Evolutionary conservation across 2,113 vertebrate species (phyloP), one percentile per base, ranked within the genome.

Genomic region (Ophthalmolycus amberensis): DNA sequence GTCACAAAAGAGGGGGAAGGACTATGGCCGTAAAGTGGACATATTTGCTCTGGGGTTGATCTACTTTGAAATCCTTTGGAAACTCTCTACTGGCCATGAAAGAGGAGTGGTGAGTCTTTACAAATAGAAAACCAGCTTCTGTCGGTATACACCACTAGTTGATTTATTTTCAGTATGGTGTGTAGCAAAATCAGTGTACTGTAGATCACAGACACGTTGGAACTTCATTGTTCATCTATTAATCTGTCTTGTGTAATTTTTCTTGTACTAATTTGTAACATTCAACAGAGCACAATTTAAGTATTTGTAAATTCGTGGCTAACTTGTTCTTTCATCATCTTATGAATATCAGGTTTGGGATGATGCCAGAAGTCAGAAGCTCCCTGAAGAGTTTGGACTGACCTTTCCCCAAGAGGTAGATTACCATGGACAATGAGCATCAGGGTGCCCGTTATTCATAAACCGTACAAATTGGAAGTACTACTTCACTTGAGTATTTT

Each of bases 11-110:
- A 83, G 0, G 0, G 29, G 58, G 1, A 2, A 0, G 9, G 46
- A 0, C 0, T 98, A 98, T 15, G 92, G 94, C 92, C 90, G 66
- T 0, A 93, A 96, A 93, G 96, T 98, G 73, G 97, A 98, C 88
- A 95, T 98, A 85, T 98, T 91, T 83, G 89, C 97, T 38, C 66
- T 97, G 87, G 97, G 97, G 66, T 86, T 98, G 89, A 96, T 97
- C 83, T 95, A 95, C 75, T 96, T 95, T 82, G 96, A 97, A 90
- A 94, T 97, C n/a, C 84, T 96, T 86, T 85, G 91, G 0, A 78
- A 83, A 29, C 4, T 92, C 50, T 5, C 77, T 12, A 83, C 78
- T 82, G 0, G 0, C 18, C 27, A 0, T 0, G 94, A 95, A 90
- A 94, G n/a, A 82, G 1, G 0, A 12, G 0, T 3, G 29, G 94